Conservation (phyloP, 1,140 invertebrate genomes). For the Eupeodes corollae region DNA sequence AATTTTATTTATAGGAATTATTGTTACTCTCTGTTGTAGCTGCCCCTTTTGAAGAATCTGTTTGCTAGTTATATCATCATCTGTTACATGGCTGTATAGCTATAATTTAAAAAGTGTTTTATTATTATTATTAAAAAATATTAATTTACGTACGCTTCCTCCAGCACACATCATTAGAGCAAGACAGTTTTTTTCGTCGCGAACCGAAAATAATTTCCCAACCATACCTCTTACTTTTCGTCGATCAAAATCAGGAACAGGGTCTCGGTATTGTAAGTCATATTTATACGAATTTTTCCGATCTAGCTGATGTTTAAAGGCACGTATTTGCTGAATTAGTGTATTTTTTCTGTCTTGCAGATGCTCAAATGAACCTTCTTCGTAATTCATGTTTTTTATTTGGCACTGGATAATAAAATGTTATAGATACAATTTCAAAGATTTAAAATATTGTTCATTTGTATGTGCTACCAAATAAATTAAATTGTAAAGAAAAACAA, state of each 20-base stretch:
- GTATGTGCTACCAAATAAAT: too few relatives aligned
- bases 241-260: constrained; percentile 65
- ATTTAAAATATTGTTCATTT: too few relatives aligned
- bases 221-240: constrained; percentile 69
- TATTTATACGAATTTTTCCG: constrained; percentile 41
- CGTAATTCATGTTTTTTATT: constrained; percentile 46
- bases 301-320: constrained; percentile 18
- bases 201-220: constrained; percentile 62
- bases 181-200: constrained; percentile 57
- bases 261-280: constrained; percentile 64
- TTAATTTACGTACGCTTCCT: constrained; percentile 52
- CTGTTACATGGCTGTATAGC: constrained; percentile 86
- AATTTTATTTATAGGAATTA: constrained; percentile 92
- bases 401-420: constrained; percentile 28
- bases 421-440: too few relatives aligned
- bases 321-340: constrained; percentile 43
- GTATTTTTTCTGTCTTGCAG: constrained; percentile 43
- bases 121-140: not conserved
- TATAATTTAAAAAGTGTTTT: constrained; percentile 36
- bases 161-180: constrained; percentile 81
- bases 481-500: too few relatives aligned
- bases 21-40: constrained; percentile 65
- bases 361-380: constrained; percentile 50
- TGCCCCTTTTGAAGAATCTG: constrained; percentile 71
- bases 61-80: constrained; percentile 75